phyloP scores from a whole-genome alignment of 2,113 vertebrate species.

The Chrysemys picta region DNA sequence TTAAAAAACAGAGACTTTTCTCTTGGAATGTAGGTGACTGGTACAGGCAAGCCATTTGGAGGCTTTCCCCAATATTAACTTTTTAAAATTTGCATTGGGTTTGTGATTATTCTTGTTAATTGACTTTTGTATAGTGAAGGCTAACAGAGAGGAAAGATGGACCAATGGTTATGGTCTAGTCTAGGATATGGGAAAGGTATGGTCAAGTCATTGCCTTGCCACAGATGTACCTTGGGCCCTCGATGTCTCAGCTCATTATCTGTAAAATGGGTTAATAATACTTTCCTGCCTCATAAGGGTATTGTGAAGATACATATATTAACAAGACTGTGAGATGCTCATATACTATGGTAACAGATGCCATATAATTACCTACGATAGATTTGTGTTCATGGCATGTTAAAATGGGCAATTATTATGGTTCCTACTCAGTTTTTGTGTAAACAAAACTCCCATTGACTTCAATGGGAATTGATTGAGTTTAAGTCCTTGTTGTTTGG shows the following conservation, averaged over 20 bases:
- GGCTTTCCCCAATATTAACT: background rate
- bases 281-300: background rate
- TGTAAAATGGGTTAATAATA: background rate
- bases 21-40: background rate
- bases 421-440: background rate
- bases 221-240: too few species aligned
- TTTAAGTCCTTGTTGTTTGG: background rate
- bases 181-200: background rate
- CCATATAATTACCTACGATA: background rate
- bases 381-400: background rate
- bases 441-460: background rate
- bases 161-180: too few species aligned
- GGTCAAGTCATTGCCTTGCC: background rate
- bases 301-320: background rate
- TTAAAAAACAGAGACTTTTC: background rate
- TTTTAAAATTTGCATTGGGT: background rate
- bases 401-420: background rate
- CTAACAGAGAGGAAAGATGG: background rate
- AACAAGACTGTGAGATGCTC: background rate
- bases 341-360: background rate
- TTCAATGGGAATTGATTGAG: background rate
- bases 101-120: background rate
- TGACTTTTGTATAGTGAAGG: background rate
- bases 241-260: background rate
- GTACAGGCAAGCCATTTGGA: background rate